phyloP scores from a whole-genome alignment of 1,140 invertebrate species.

The Semibalanus balanoides region DNA sequence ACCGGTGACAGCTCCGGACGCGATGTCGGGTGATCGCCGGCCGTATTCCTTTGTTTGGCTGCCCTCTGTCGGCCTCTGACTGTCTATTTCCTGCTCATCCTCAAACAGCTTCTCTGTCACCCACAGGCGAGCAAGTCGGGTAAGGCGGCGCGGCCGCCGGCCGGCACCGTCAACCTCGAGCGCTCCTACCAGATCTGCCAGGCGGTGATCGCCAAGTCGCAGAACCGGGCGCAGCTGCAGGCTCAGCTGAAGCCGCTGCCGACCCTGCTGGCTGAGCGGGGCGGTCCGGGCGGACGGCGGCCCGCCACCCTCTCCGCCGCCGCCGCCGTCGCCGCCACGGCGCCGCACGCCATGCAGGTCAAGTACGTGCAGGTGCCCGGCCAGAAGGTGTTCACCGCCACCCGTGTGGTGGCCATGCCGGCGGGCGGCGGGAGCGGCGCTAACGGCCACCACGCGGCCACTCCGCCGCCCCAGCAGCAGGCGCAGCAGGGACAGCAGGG shows the following conservation, averaged over 20 bases:
- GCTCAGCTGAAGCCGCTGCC: constrained; percentile 54
- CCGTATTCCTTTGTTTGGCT: too few relatives aligned
- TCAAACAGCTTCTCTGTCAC: too few relatives aligned
- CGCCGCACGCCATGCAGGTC: constrained; percentile 3
- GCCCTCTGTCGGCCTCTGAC: too few relatives aligned
- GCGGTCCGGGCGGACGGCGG: too few relatives aligned
- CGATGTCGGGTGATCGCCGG: too few relatives aligned
- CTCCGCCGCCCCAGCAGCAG: too few relatives aligned
- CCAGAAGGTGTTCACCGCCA: constrained; percentile 5
- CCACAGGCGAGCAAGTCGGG: background rate
- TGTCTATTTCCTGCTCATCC: too few relatives aligned
- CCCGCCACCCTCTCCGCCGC: background rate
- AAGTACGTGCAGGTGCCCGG: background rate
- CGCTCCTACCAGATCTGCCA: constrained; percentile 91
- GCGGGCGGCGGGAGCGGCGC: background rate
- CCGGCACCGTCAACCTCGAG: constrained; percentile 59
- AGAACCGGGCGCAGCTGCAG: constrained; percentile 70
- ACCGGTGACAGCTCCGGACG: too few relatives aligned
- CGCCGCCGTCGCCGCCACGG: constrained; percentile 4
- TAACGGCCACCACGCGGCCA: background rate
- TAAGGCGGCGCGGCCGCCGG: background rate
- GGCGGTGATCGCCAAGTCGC: constrained; percentile 82
- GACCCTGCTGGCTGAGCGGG: constrained; percentile 14
- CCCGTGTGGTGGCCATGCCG: constrained; percentile 8
- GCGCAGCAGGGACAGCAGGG: too few relatives aligned